Evolutionary conservation across 2,888 invertebrate species (phyloP).

Genomic region (Lymantria monacha): DNA sequence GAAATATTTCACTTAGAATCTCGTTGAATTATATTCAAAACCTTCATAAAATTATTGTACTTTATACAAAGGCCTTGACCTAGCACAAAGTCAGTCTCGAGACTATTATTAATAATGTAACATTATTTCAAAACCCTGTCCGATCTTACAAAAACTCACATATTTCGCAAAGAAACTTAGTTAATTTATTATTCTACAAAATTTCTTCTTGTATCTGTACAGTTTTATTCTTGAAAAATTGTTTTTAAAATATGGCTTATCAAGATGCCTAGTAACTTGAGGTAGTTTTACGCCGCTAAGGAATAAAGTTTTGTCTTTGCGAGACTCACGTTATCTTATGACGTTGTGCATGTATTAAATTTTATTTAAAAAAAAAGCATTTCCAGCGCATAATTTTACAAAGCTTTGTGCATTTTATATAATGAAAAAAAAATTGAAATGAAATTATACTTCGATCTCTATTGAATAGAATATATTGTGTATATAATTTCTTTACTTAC

Average conservation of each 20-base stretch:
- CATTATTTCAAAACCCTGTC: conserved; percentile 30
- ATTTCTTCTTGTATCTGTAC: conserved; percentile 40
- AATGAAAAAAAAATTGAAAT: no score
- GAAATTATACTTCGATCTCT: no score
- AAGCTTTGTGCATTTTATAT: no score
- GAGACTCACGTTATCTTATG: no score
- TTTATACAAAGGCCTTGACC: conserved; percentile 10
- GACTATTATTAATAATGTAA: conserved; percentile 33
- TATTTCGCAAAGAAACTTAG: conserved; percentile 39
- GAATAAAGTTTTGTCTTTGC: conserved; percentile 41
- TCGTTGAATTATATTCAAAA: no score
- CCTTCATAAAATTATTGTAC: no score
- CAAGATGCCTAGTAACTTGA: conserved; percentile 44
- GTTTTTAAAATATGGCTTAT: conserved; percentile 68
- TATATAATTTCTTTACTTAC: no score
- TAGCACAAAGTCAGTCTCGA: conserved; percentile 18
- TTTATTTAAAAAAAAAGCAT: no score
- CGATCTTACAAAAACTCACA: conserved; percentile 29
- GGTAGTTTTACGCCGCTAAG: conserved; percentile 35
- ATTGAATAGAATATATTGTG: no score
- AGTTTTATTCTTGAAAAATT: conserved; percentile 49
- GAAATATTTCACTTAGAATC: no score
- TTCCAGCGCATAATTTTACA: no score
- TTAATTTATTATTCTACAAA: conserved; percentile 48
- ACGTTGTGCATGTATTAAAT: no score